Percentiles rank a stretch among this genome's conserved stretches.
phyloP scores from a whole-genome alignment of 2,888 invertebrate species.

The Ichneumoninae sp. region DNA sequence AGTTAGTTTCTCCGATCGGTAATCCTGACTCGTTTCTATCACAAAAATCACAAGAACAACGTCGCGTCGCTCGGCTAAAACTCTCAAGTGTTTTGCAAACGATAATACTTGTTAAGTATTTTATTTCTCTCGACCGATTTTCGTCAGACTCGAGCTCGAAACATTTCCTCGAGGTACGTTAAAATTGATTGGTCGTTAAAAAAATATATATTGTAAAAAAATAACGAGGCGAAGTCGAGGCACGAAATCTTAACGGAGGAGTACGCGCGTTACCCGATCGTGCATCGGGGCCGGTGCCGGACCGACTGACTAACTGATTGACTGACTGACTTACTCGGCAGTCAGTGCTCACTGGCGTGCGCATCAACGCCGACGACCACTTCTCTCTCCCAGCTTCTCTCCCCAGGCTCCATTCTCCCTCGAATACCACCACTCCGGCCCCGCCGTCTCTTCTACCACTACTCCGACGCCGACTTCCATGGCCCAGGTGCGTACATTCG shows the following conservation, averaged over 20 bases:
- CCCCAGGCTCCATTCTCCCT: slow-evolving; percentile 75
- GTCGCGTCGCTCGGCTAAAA: slow-evolving; percentile 8
- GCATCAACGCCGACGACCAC: slow-evolving; percentile 72
- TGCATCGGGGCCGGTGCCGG: slow-evolving; percentile 65
- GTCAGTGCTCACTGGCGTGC: slow-evolving; percentile 75
- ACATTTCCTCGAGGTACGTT: not conserved
- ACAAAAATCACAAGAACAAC: slow-evolving; percentile 62
- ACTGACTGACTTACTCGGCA: slow-evolving; percentile 74
- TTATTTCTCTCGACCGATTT: not conserved
- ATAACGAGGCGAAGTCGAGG: slow-evolving; percentile 6
- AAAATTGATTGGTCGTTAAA: not conserved
- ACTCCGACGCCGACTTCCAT: slow-evolving; percentile 36
- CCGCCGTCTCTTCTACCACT: slow-evolving; percentile 25
- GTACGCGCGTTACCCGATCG: slow-evolving; percentile 56
- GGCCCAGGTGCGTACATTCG: slow-evolving; percentile 66
- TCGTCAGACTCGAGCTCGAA: not conserved
- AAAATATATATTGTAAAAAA: not conserved
- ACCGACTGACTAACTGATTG: slow-evolving; percentile 79
- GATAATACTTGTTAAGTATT: slow-evolving; percentile 6
- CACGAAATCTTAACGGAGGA: not conserved
- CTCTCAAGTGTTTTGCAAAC: slow-evolving; percentile 17
- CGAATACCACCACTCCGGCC: slow-evolving; percentile 37
- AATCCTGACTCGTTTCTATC: slow-evolving; percentile 60
- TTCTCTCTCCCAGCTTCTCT: slow-evolving; percentile 72
- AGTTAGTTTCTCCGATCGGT: slow-evolving; percentile 28